Conservation (phyloP, 2,888 invertebrate species). For the Eupeodes latifasciatus region DNA sequence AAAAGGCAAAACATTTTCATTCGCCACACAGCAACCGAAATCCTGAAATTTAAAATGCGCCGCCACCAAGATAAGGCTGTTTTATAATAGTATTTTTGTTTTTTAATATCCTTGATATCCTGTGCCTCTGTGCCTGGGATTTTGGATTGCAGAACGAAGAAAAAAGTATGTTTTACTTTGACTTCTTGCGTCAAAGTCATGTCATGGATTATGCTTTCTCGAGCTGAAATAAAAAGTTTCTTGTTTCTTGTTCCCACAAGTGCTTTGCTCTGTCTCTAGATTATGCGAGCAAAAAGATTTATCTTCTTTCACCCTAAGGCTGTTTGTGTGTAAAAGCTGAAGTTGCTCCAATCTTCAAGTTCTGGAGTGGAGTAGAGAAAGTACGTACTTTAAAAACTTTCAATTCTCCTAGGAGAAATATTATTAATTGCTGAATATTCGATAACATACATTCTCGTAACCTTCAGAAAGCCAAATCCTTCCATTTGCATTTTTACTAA, state of each 20-base stretch:
- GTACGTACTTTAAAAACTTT: background rate
- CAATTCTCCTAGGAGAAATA: background rate
- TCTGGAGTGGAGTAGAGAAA: background rate
- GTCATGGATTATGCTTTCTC: background rate
- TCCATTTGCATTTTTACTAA: constrained; percentile 11
- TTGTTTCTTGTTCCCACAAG: constrained; percentile 7
- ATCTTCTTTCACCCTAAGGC: background rate
- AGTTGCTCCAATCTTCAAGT: constrained; percentile 8
- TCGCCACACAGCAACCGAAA: background rate
- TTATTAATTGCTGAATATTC: constrained; percentile 25
- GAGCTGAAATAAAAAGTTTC: constrained; percentile 13
- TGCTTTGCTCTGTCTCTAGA: background rate
- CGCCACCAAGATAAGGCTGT: background rate
- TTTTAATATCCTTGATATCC: constrained; percentile 11
- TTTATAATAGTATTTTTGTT: constrained; percentile 7
- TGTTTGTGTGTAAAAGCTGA: background rate
- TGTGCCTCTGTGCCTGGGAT: background rate
- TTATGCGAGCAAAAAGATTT: background rate
- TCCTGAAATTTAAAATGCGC: background rate
- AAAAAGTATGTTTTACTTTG: background rate
- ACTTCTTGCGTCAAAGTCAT: constrained; percentile 35
- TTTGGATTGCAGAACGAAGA: background rate
- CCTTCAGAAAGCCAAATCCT: background rate
- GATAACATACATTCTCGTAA: constrained; percentile 11
- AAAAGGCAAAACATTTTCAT: background rate